Evolutionary conservation across 1,140 invertebrate species (phyloP), one percentile per base, ranked within the genome.

Genomic region (Coelopa frigida): DNA sequence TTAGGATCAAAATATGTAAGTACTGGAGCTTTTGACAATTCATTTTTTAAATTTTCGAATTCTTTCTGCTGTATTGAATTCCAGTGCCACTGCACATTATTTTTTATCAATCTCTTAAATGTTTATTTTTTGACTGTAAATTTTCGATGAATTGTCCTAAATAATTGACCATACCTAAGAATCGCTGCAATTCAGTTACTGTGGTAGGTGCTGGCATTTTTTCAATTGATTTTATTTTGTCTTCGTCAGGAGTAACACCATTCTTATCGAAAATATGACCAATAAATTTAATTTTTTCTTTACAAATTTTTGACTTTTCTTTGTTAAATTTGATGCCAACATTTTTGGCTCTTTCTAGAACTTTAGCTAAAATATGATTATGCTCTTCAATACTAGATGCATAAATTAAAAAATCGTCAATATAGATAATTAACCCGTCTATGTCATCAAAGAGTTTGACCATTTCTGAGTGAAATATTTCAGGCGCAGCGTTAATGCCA

Each of bases 401-500:
- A 38, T 43, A 48, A 5, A 70, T 50, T 4, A 71, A 38, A 20
- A 70, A 56, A 47, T 71, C 67, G 52, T 71, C 65, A 49, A 66
- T 48, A 37, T 68, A 67, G 11, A 62, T 50, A 39, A 53, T 54
- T 11, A 72, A 51, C 18, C 67, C 60, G 27, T 46, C n/a, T 12
- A 73, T 53, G 14, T 60, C 59, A 23, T 49, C 50, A 26, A 71
- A 55, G 31, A 54, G 49, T 50, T 58, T 51, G n/a, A 57, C 46
- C 37, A 61, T 59, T n/a, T 50, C 38, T 41, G 40, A 43, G 46
- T 68, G 61, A 52, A 72, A 73, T 1, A 64, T 52, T 49, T 70
- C 68, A 21, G 59, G 54, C 22, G 58, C 59, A 38, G 67, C 62
- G 8, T 49, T 49, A 3, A 75, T 52, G 4, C 72, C 72, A 57